Evolutionary conservation across 1,140 invertebrate genomes (phyloP).

Genomic region (Apis florea): DNA sequence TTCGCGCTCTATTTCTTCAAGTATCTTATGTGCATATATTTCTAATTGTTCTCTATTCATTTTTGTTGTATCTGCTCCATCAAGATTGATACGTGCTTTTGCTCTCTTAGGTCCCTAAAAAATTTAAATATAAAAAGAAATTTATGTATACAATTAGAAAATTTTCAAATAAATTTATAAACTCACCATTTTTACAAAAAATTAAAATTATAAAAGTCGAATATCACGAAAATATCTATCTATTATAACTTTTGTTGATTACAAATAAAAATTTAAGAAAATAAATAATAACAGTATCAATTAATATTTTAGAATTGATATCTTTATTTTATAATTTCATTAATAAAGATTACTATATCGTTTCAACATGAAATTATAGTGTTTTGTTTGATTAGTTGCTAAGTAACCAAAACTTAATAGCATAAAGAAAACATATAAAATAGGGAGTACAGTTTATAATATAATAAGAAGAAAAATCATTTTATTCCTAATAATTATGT

Average conservation of each 20-base stretch:
- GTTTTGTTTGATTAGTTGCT: slow-evolving; percentile 55
- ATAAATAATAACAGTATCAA: slow-evolving; percentile 2
- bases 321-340: slow-evolving; percentile 30
- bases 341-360: slow-evolving; percentile 20
- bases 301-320: slow-evolving; percentile 21
- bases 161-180: background rate
- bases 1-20: slow-evolving; percentile 95
- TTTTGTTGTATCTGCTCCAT: slow-evolving; percentile 94
- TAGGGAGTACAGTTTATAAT: background rate
- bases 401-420: slow-evolving; percentile 42
- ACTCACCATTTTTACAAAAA: slow-evolving; percentile 57
- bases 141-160: background rate
- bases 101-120: slow-evolving; percentile 62
- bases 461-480: slow-evolving; percentile 1
- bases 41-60: slow-evolving; percentile 97
- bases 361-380: slow-evolving; percentile 13
- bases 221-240: background rate
- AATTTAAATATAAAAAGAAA: background rate
- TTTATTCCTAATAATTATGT: background rate
- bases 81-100: slow-evolving; percentile 79
- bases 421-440: background rate
- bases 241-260: background rate
- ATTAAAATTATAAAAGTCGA: slow-evolving; percentile 4
- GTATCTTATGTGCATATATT: slow-evolving; percentile 91
- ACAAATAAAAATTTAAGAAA: slow-evolving; percentile 15